These are phyloP conservation scores for Danio albolineatus DNA, from an alignment of 2,797 vertebrate species.

Conservation along the genomic window DNA sequence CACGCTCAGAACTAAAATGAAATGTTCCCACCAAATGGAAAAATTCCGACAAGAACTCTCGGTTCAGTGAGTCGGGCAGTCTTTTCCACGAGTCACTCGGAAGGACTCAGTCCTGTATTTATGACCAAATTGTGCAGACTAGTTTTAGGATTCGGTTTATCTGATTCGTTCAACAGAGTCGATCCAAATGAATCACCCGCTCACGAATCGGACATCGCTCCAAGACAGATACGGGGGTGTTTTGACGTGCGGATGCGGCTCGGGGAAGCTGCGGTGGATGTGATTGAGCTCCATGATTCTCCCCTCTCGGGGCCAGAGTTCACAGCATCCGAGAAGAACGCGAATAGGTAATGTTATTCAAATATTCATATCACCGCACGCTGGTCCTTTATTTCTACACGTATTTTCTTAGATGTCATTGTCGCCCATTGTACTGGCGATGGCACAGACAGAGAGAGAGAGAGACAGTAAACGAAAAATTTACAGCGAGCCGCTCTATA, in stretches of 20 bases:
- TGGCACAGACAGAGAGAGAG: constrained; percentile 48
- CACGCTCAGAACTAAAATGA: too few species aligned
- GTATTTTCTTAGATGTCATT: constrained; percentile 66
- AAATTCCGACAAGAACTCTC: not conserved
- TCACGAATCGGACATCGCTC: constrained; percentile 50
- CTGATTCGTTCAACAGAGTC: not conserved
- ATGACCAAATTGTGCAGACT: not conserved
- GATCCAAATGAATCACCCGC: not conserved
- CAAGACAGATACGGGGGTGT: constrained; percentile 77
- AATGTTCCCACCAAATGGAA: not conserved
- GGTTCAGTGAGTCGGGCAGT: constrained; percentile 1
- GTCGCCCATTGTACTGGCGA: constrained; percentile 65
- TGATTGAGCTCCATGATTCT: constrained; percentile 74
- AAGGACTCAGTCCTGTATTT: not conserved
- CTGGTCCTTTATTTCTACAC: constrained; percentile 64
- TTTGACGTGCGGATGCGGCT: constrained; percentile 77
- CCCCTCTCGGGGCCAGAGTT: constrained; percentile 74
- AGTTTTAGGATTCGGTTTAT: not conserved
- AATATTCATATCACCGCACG: constrained; percentile 48
- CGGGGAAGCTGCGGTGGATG: constrained; percentile 76
- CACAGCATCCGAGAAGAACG: constrained; percentile 68
- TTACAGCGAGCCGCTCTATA: constrained; percentile 19
- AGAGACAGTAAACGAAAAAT: constrained; percentile 16
- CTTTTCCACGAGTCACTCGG: not conserved
- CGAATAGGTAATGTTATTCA: constrained; percentile 74